Base-by-base conservation (phyloP, 2,113 vertebrate genomes). In the Catharus minimus region DNA sequence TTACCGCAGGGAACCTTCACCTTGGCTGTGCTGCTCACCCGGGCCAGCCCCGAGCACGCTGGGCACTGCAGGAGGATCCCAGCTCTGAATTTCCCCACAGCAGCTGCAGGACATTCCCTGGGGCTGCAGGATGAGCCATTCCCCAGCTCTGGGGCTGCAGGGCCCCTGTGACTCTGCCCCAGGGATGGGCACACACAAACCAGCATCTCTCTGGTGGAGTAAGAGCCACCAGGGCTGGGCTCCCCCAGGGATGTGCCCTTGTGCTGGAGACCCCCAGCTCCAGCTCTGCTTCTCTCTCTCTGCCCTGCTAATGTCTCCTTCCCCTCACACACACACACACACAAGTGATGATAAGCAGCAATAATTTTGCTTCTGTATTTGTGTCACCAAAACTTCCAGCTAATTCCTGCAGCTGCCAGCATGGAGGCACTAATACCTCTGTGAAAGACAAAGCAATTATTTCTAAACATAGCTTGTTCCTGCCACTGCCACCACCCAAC, bases 371-470 rank as follows among this genome's bases (percentile, higher is more conserved):
- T 39, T 36, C 92, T 75, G 74, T 62, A 38, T 87, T 93, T 81
- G 66, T 86, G 56, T 66, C 89, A 80, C 71, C 18, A 36, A 69
- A 38, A 94, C 90, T 89, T 92, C 30, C 62, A 83, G 91, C 91
- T 96, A 84, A 96, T 91, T 91, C 89, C 61, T 89, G 68, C 38
- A n/a, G 41, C 90, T 89, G 86, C 91, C 89, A 76, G 90, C 87
- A 49, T 82, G 83, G 80, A 92, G 36, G 57, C 75, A 66, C 86
- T 91, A 94, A 91, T 86, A 94, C 92, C 94, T 95, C 93, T 64
- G 77, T 79, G 77, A 96, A 92, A 94, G 92, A 95, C 95, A 95
- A 94, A 96, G 88, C 88, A 95, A 96, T 95, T 96, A 94, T 92
- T 91, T 95, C 96, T 96, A 96, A 97, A 95, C 96, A 85, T 68